Evolutionary conservation across 2,888 invertebrate genomes (phyloP), one percentile per base, ranked within the genome.

Genomic region (Pterobdella sp.): DNA sequence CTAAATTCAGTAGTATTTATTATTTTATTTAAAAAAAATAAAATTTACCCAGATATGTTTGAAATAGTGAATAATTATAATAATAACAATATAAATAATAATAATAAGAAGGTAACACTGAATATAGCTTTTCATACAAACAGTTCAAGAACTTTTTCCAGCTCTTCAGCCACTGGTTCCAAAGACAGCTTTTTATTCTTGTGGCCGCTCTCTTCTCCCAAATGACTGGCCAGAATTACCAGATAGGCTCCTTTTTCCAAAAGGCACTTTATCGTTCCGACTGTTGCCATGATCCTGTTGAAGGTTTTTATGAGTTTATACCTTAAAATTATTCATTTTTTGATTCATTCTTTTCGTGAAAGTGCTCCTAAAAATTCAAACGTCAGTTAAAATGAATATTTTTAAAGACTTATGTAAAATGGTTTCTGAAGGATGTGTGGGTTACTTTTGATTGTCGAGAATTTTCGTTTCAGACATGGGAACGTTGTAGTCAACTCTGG

Each of bases 401-500:
- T 67, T 14, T 7, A 14, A 14, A 72, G n/a, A 34, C 22, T 1
- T 34, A 10, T 35, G 35, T 36, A 18, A 1, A 72, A 75, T n/a
- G n/a, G n/a, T n/a, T n/a, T n/a, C n/a, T n/a, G n/a, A n/a, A n/a
- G n/a, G n/a, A n/a, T n/a, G n/a, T n/a, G n/a, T n/a, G n/a, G n/a
- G n/a, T n/a, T 73, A 84, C 82, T 86, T 90, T 84, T 98, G 97
- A 81, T 93, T 96, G 83, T 97, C 98, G 0, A 95, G 95, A 75
- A 98, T 95, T 79, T 90, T 90, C 1, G 94, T 94, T 77, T 94
- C 94, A 85, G 97, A 96, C 78, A 83, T 79, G 1, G 98, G 98
- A 7, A 99, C 96, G 86, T 99, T 99, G 85, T 98, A 99, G 84
- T 99, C 98, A 72, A 98, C 98, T 82, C 96, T 96, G 82, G 76